Evolutionary conservation across 2,888 invertebrate species (phyloP), one percentile per base, ranked within the genome.

Genomic region (Ophion obscuratus): DNA sequence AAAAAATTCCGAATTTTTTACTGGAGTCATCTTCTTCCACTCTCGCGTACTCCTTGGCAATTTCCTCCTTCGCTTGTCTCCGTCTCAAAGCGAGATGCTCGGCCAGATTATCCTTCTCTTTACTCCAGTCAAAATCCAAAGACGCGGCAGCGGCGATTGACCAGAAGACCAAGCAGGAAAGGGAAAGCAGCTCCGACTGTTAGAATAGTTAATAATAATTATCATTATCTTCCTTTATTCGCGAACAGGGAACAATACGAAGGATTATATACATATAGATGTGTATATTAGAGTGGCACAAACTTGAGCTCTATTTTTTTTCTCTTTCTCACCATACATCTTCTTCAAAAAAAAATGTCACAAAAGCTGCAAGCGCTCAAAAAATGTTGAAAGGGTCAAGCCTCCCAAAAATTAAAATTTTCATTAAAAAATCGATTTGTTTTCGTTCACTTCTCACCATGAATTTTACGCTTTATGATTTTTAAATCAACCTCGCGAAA

Each of bases 11-110:
- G 57, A 44, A 62, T 24, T 24, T 59, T 64, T 64, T 57, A 81
- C 82, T 79, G 40, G 80, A 67, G 2, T 77, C 86, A 36, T 77
- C 53, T 64, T 77, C 53, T 64, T 77, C 47, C 67, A 61, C 70
- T 70, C 82, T 47, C 9, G 83, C 67, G 66, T 86, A 86, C 31
- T 84, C 81, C 75, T 90, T 91, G 11, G 88, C 89, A 47, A 92
- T 89, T 70, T 89, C 87, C n/a, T 88, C 83, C 74, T 90, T 90
- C n/a, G 87, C 83, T 24, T 89, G 85, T 57, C 59, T 87, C 20
- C 88, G 66, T 70, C 83, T 81, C 40, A 88, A 88, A 17, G 85
- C 81, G 9, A 91, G 81, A 75, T 88, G 81, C n/a, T 89, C 86
- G 20, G 40, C 67, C 6, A 84, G 67, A 62, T 77, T 67, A 40